Conservation (phyloP, 2,797 vertebrate genomes). For the Alauda arvensis region DNA sequence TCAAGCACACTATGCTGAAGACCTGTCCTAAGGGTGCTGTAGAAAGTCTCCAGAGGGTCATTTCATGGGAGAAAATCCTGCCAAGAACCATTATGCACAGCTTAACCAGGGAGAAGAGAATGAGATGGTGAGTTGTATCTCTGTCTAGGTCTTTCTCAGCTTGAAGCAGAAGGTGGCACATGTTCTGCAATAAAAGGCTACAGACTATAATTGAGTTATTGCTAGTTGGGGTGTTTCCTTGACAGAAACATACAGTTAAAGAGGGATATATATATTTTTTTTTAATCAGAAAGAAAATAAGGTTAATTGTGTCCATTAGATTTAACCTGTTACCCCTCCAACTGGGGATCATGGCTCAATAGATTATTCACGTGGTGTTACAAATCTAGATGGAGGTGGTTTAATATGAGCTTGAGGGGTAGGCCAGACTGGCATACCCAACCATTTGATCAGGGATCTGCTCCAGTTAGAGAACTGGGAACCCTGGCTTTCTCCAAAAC, state of each 20-base stretch:
- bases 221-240: background rate
- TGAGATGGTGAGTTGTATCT: constrained; percentile 72
- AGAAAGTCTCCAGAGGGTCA: constrained; percentile 10
- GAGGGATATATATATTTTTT: background rate
- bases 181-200: background rate
- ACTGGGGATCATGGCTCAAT: background rate
- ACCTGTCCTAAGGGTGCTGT: background rate
- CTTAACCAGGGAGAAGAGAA: constrained; percentile 77
- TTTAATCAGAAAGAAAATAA: background rate
- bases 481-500: background rate
- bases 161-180: background rate
- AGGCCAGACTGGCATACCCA: fast-evolving
- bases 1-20: background rate
- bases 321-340: background rate
- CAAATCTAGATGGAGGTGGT: background rate
- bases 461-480: background rate
- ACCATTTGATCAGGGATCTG: background rate
- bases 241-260: background rate
- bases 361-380: background rate
- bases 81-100: constrained; percentile 58
- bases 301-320: background rate
- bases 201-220: background rate
- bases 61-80: constrained; percentile 33
- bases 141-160: background rate
- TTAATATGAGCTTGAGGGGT: background rate